Evolutionary conservation across 1,140 invertebrate species (phyloP).

Genomic region (Tachypleus tridentatus): DNA sequence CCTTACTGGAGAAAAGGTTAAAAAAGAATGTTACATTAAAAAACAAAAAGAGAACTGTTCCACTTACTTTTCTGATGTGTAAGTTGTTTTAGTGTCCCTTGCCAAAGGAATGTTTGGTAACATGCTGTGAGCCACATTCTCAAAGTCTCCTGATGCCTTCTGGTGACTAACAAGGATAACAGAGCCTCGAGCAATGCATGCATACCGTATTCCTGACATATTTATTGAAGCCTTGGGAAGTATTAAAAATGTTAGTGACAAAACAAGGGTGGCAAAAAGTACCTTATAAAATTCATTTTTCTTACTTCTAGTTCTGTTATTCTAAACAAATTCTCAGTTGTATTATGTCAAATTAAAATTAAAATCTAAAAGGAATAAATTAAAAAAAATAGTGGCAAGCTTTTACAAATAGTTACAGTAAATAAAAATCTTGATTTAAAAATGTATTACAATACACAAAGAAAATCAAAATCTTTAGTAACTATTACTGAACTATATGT

Average conservation of each 20-base stretch:
- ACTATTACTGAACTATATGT: too few relatives aligned
- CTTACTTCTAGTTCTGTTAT: not conserved
- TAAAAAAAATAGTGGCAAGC: too few relatives aligned
- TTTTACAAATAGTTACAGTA: too few relatives aligned
- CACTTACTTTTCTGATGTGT: constrained; percentile 26
- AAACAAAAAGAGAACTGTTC: too few relatives aligned
- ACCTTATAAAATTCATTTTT: not conserved
- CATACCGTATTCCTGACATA: constrained; percentile 26
- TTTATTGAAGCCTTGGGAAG: too few relatives aligned
- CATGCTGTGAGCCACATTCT: constrained; percentile 28
- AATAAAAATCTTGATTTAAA: too few relatives aligned
- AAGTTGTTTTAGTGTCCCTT: constrained; percentile 30
- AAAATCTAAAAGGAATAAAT: too few relatives aligned
- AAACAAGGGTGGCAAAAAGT: not conserved
- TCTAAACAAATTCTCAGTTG: not conserved
- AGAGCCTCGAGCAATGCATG: constrained; percentile 28
- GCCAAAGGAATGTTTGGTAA: constrained; percentile 30
- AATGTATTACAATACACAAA: too few relatives aligned
- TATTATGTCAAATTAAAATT: not conserved
- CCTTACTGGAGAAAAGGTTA: too few relatives aligned
- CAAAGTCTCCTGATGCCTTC: constrained; percentile 26
- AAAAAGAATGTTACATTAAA: too few relatives aligned
- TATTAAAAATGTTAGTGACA: too few relatives aligned
- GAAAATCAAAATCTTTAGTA: too few relatives aligned
- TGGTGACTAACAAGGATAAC: constrained; percentile 30